Evolutionary conservation across 2,113 vertebrate genomes (phyloP).

Genomic region (Neodon shergylaensis): DNA sequence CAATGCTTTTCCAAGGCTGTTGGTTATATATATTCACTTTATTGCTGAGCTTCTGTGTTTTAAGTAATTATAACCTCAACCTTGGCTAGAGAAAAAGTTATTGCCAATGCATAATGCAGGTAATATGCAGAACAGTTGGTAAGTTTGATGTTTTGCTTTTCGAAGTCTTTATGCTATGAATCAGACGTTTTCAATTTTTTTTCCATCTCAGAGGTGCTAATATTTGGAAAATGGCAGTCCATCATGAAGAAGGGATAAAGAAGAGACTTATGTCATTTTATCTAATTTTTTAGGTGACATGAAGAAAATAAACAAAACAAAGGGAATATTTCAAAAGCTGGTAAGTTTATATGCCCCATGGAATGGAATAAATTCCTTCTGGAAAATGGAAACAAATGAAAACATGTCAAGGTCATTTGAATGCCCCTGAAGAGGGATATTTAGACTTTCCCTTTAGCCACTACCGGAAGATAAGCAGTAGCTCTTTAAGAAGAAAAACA

Average conservation of each 20-base stretch:
- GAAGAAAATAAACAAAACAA: neutral
- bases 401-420: neutral
- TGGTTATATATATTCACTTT: slow-evolving; percentile 38
- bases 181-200: neutral
- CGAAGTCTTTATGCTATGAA: neutral
- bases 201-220: neutral
- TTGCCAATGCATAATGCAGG: neutral
- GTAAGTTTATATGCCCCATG: neutral
- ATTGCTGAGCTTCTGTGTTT: slow-evolving; percentile 56
- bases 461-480: neutral
- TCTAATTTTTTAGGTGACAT: neutral
- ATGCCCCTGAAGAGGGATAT: neutral
- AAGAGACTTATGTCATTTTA: neutral
- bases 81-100: slow-evolving; percentile 46
- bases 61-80: slow-evolving; percentile 57
- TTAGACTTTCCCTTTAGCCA: neutral
- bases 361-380: slow-evolving; percentile 5
- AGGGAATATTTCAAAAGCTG: neutral
- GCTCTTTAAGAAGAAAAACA: neutral
- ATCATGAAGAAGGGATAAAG: neutral
- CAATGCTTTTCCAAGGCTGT: slow-evolving; percentile 19
- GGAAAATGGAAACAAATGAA: slow-evolving; percentile 44
- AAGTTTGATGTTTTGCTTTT: neutral
- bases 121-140: too few species aligned
- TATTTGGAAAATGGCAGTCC: neutral